Evolutionary conservation across 2,888 invertebrate species (phyloP), one percentile per base, ranked within the genome.

Genomic region (Crossocerus cetratus): DNA sequence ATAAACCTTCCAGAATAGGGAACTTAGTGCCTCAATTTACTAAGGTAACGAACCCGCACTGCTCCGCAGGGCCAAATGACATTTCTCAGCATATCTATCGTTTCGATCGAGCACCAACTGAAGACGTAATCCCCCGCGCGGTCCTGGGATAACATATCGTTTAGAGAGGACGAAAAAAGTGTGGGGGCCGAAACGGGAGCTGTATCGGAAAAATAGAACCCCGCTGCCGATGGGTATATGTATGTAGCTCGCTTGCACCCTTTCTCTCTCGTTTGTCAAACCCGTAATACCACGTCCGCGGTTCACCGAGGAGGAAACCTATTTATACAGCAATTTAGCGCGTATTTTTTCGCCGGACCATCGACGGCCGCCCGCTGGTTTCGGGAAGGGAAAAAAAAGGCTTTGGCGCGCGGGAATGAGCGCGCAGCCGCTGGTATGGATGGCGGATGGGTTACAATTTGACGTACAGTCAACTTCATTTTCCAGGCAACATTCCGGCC

Each of bases 301-400:
- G 22, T 14, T 32, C 8, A 22, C 56, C 16, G 56, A 22, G 16
- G 22, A 23, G 23, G 14, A 18, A 55, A 55, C 3, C 23, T 21
- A 57, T n/a, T 14, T 57, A 57, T 32, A 57, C 23, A 16, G 32
- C 57, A 57, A 57, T 57, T 57, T 57, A 13, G 57, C 57, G 21
- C n/a, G 44, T 20, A 60, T 43, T 60, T 60, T 60, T 42, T 45
- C n/a, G 22, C 32, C 11, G 13, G 13, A 8, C 14, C 22, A 44
- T 11, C 18, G 32, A 60, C 14, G 2, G 21, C 3, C 23, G 22
- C 11, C 8, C 14, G n/a, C 44, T 11, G 44, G 11, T 45, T 18
- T n/a, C 44, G 21, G 20, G 11, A 32, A 32, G 32, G 18, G 4
- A 56, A 32, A 16, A 44, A 56, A 54, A 32, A 53, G 22, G 62